These are phyloP conservation scores for Peromyscus leucopus DNA, from an alignment of 2,113 vertebrate species.

Conservation along the genomic window DNA sequence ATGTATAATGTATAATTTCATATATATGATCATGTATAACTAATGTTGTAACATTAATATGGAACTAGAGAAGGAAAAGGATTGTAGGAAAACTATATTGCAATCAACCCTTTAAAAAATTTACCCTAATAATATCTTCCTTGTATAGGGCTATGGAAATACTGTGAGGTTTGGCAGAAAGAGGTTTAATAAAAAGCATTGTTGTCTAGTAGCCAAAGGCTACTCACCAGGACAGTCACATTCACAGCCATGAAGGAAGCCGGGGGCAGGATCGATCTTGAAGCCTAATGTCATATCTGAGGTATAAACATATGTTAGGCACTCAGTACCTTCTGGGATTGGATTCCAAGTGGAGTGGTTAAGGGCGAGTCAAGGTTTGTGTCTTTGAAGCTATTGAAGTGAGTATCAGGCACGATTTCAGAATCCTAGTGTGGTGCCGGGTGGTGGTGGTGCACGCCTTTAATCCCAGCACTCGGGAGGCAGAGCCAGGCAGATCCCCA, in stretches of 20 bases:
- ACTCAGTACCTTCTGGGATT: background rate
- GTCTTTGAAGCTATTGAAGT: conserved; percentile 43
- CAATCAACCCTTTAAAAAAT: background rate
- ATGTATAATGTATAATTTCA: background rate
- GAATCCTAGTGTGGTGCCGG: too few relatives aligned
- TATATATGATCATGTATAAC: background rate
- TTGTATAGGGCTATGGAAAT: background rate
- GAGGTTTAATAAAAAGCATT: background rate
- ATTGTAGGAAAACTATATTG: background rate
- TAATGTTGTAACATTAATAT: background rate
- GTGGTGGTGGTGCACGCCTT: too few relatives aligned
- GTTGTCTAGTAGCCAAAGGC: background rate
- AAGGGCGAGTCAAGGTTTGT: background rate
- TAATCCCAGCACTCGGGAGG: too few relatives aligned
- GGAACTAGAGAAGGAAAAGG: background rate
- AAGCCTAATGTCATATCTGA: background rate
- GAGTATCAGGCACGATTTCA: background rate
- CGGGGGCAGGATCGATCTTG: background rate
- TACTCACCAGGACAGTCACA: background rate
- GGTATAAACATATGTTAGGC: background rate
- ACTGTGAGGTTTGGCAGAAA: background rate
- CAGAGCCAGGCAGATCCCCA: too few relatives aligned
- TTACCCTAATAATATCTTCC: background rate
- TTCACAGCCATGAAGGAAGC: background rate
- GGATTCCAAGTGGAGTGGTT: background rate